phyloP scores from a whole-genome alignment of 2,888 invertebrate genomes.

The Tetheella fluctuosa region DNA sequence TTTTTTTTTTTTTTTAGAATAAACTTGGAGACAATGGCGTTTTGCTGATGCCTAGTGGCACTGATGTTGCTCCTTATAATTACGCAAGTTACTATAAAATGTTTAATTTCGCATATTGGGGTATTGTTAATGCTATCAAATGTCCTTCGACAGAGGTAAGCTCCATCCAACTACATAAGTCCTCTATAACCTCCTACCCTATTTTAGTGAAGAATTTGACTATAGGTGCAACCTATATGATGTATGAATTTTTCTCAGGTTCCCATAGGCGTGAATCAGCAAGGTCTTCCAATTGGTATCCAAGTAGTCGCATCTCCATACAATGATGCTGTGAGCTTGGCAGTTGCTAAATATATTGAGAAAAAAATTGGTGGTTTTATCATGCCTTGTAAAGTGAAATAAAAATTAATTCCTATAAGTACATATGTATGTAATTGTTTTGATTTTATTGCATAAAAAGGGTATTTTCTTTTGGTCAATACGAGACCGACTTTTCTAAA shows the following conservation, averaged over 20 bases:
- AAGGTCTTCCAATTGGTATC: slow-evolving; percentile 7
- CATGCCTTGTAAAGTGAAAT: slow-evolving; percentile 8
- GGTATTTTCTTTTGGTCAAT: slow-evolving; percentile 29
- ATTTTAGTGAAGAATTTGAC: no score
- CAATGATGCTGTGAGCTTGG: slow-evolving; percentile 8
- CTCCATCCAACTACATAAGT: no score
- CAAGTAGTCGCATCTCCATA: slow-evolving; percentile 9
- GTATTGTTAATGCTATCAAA: slow-evolving; percentile 6
- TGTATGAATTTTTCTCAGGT: not conserved
- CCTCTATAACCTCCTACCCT: no score
- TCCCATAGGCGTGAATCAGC: not conserved
- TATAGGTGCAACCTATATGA: not conserved
- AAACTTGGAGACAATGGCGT: slow-evolving; percentile 10
- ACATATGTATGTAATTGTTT: not conserved
- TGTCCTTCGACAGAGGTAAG: slow-evolving; percentile 3
- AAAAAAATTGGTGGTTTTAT: slow-evolving; percentile 10
- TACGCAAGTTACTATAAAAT: slow-evolving; percentile 5
- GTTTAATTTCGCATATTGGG: slow-evolving; percentile 7
- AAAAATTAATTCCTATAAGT: not conserved
- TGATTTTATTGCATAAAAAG: not conserved
- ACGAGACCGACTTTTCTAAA: not conserved
- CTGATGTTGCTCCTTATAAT: slow-evolving; percentile 3
- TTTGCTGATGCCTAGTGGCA: slow-evolving; percentile 7
- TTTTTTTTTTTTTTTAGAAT: not conserved
- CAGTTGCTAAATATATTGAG: slow-evolving; percentile 11